A percentile compares a stretch with the other conserved stretches of the same genome.
phyloP scores from a whole-genome alignment of 1,140 invertebrate genomes.

The Muscidifurax raptorellus region DNA sequence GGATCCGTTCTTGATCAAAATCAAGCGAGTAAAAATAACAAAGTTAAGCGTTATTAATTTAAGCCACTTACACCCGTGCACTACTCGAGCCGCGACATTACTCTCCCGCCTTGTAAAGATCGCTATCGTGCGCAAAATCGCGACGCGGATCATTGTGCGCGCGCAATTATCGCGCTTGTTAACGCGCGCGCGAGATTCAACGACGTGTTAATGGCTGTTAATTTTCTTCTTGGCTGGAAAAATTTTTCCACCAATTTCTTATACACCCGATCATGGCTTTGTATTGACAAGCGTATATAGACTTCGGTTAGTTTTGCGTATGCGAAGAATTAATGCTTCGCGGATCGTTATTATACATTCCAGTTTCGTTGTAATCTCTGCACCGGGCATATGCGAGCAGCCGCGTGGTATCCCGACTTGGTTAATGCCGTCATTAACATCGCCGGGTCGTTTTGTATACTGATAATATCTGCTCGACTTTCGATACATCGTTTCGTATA shows the following conservation, averaged over 20 bases:
- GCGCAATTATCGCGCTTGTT: constrained; percentile 21
- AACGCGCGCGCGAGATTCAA: neutral
- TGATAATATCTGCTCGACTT: constrained; percentile 43
- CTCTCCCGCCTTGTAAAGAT: constrained; percentile 5
- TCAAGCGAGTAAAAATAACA: too few relatives aligned
- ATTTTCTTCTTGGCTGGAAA: neutral
- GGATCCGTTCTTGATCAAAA: too few relatives aligned
- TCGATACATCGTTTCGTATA: constrained; percentile 29
- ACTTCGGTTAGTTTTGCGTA: neutral
- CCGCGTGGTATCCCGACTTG: too few relatives aligned
- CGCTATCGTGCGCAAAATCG: neutral
- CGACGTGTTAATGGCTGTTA: constrained; percentile 26
- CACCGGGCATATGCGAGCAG: too few relatives aligned
- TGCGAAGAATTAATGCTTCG: neutral
- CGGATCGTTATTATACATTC: neutral
- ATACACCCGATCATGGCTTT: neutral
- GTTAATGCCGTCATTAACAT: constrained; percentile 36
- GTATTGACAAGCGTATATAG: neutral
- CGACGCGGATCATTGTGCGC: neutral
- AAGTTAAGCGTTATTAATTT: neutral
- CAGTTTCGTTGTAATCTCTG: neutral
- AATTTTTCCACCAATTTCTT: neutral
- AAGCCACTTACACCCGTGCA: neutral
- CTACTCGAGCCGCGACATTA: constrained; percentile 7
- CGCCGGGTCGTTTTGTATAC: neutral